phyloP scores from a whole-genome alignment of 2,888 invertebrate species.

The Pherbina coryleti region DNA sequence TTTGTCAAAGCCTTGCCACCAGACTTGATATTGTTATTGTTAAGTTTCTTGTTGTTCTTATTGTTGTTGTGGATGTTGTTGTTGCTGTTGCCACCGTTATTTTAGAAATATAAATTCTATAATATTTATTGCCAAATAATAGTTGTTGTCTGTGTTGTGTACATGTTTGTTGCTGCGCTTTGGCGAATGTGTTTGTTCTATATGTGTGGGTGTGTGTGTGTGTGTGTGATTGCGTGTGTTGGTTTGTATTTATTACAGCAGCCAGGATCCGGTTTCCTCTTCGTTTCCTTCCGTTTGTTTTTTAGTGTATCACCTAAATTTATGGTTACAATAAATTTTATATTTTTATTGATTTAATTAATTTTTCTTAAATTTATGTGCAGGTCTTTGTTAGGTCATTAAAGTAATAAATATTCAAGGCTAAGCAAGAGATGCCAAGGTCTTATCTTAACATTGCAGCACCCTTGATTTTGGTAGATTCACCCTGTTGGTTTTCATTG shows the following conservation, averaged over 20 bases:
- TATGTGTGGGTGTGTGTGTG: neutral
- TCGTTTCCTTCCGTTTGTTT: slow-evolving; percentile 1
- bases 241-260: neutral
- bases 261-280: slow-evolving; percentile 13
- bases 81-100: neutral
- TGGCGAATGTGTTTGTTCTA: no score
- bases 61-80: slow-evolving; percentile 24
- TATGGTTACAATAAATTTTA: slow-evolving; percentile 39
- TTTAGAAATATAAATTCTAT: slow-evolving; percentile 31
- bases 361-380: slow-evolving; percentile 34
- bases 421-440: neutral
- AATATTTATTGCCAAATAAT: slow-evolving; percentile 38
- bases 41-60: neutral
- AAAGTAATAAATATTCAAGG: slow-evolving; percentile 15
- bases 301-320: slow-evolving; percentile 10
- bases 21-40: slow-evolving; percentile 3
- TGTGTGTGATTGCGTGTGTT: neutral
- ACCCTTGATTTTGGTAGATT: neutral
- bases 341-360: slow-evolving; percentile 42
- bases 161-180: neutral
- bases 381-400: neutral
- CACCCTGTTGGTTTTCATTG: neutral
- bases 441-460: neutral
- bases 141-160: neutral
- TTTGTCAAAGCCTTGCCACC: slow-evolving; percentile 3